A percentile compares a stretch with the other conserved stretches of the same genome.
phyloP scores from a whole-genome alignment of 2,797 vertebrate genomes.

The Gobio occitaniae region DNA sequence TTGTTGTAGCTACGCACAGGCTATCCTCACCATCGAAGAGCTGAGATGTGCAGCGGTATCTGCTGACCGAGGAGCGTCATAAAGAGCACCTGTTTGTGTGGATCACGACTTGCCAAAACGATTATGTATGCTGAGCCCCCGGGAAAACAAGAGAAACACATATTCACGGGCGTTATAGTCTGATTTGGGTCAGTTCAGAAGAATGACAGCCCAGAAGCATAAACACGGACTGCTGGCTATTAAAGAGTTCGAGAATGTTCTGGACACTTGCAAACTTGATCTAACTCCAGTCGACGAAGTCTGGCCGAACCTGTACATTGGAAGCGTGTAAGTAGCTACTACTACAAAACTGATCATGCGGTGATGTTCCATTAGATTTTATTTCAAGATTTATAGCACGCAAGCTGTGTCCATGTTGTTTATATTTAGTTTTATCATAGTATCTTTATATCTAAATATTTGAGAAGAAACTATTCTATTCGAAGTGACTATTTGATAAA shows the following conservation, averaged over 20 bases:
- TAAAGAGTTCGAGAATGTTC: slow-evolving; percentile 79
- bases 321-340: slow-evolving; percentile 81
- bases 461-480: neutral
- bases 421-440: neutral
- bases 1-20: neutral
- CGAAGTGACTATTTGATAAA: neutral
- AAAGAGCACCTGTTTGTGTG: slow-evolving; percentile 75
- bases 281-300: slow-evolving; percentile 81
- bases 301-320: slow-evolving; percentile 82
- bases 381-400: neutral
- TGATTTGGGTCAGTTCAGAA: slow-evolving; percentile 39
- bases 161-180: neutral
- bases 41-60: slow-evolving; percentile 64
- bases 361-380: neutral
- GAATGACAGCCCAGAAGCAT: slow-evolving; percentile 74
- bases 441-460: neutral
- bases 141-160: slow-evolving; percentile 29
- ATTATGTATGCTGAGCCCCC: slow-evolving; percentile 15
- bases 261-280: slow-evolving; percentile 82
- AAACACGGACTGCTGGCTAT: slow-evolving; percentile 70
- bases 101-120: slow-evolving; percentile 48
- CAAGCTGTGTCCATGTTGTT: neutral
- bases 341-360: neutral
- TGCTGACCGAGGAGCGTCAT: slow-evolving; percentile 62
- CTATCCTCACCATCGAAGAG: neutral